Evolutionary conservation across 2,888 invertebrate genomes (phyloP).

Genomic region (Yponomeuta sedellus): DNA sequence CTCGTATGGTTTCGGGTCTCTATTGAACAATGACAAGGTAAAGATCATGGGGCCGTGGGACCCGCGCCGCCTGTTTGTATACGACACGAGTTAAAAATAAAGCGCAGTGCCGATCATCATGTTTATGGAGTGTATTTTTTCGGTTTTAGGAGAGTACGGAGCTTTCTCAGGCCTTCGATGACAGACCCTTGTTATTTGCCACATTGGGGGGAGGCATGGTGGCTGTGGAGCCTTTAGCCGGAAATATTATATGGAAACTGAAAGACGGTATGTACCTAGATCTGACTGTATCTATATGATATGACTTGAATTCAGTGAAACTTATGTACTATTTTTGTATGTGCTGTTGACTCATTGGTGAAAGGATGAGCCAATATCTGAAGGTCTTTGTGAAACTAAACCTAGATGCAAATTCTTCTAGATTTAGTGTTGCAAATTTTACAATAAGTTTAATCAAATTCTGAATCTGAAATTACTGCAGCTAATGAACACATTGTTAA

Average conservation of each 20-base stretch:
- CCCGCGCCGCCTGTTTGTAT: constrained; percentile 28
- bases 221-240: constrained; percentile 91
- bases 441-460: neutral
- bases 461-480: too few species aligned
- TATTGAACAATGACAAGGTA: constrained; percentile 48
- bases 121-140: constrained; percentile 20
- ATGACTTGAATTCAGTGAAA: neutral
- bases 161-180: constrained; percentile 80
- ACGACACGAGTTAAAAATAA: constrained; percentile 28
- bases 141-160: constrained; percentile 77
- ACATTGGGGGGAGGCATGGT: constrained; percentile 95
- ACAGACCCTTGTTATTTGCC: constrained; percentile 88
- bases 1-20: constrained; percentile 44
- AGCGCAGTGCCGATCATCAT: constrained; percentile 17
- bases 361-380: neutral
- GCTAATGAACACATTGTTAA: too few species aligned
- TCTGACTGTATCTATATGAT: neutral
- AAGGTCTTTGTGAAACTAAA: neutral
- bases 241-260: constrained; percentile 92
- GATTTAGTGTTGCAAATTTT: too few species aligned
- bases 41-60: constrained; percentile 46
- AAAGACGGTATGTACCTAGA: constrained; percentile 83
- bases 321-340: constrained; percentile 14
- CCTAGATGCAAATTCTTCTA: too few species aligned
- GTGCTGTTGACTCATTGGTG: neutral